Evolutionary conservation across 2,888 invertebrate species (phyloP), one percentile per base, ranked within the genome.

Genomic region (Eristalis tenax): DNA sequence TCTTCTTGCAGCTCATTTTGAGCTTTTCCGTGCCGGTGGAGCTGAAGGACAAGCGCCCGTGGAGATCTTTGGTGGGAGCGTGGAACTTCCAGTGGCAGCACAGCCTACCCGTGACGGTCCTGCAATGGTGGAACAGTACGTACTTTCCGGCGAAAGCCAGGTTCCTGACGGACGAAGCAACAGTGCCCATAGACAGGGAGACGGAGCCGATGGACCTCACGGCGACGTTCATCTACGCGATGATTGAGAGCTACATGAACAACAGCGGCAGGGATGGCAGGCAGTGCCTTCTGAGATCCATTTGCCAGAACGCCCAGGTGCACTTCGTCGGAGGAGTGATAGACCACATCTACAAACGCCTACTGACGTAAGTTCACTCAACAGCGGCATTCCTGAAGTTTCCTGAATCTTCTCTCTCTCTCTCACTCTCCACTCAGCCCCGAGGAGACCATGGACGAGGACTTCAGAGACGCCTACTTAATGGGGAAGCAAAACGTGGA

Each of bases 261-360:
- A 57, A 64, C 23, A 79, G 73, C 57, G 79, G 83, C 13, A 43
- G 71, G 35, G 76, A 79, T 50, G 87, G 87, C 35, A 75, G 86
- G 43, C 75, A 83, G 61, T 87, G 87, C n/a, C 56, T 83, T 18
- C 83, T 75, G 63, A 63, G 83, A 69, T 78, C 83, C 22, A 87
- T 87, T 59, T 87, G 83, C 35, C 83, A 87, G 35, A 83, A 83
- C 22, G 78, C 87, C 6, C 87, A 87, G 69, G 79, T 87, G 15
- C 26, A 68, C 57, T 64, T 71, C 32, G 87, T 87, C 0, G 83
- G 83, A 11, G 86, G 86, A 13, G 74, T 87, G 22, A n/a, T 83
- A 4, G 87, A 79, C 68, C 68, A 66, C 35, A 71, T 87, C 56
- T 87, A 76, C 35, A 38, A 79, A 22, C 83, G 83, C 3, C 28